Base-by-base conservation (phyloP, 2,888 invertebrate genomes). In the Drosophila cracens region DNA sequence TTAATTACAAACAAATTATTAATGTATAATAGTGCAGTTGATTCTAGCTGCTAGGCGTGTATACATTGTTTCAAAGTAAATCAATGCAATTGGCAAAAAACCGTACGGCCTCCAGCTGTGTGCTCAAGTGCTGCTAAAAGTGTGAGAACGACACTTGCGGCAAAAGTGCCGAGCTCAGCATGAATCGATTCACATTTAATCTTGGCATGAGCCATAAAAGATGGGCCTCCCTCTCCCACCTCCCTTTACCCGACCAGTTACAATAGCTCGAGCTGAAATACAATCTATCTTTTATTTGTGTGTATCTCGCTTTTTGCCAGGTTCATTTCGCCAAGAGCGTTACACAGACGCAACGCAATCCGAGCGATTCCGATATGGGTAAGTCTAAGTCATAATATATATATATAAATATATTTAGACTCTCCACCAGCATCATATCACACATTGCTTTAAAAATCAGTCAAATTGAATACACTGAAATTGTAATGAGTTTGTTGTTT, bases 321-420 rank as follows among this genome's bases (percentile, higher is more conserved):
- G 95, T 96, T 85, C 95, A 95, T 91, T 96, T 96, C 93, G 94
- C 95, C 76, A 95, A 95, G 67, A 84, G 84, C 75, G 89, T 83
- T 81, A 81, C 87, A 31, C 74, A 83, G 92, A 94, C 94, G 70
- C 94, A 94, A 66, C 94, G 94, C 59, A 83, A 84, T 72, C 93
- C 93, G 77, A 95, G 95, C 66, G 76, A 70, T 60, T 74, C 91
- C 72, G 90, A 78, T 34, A 49, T 90, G 77, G 83, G 92, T 92
- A 85, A 89, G 90, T 59, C 5, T 8, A 7, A 16, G 13, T 46
- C 21, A 46, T 13, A 25, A 25, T 16, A 4, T 16, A 46, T 16
- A 46, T 29, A 27, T 29, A 16, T 27, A 4, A 21, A 8, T n/a
- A 13, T 33, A 40, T 29, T 13, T 13, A 11, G 1, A 29, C 11